Percentiles rank a stretch among this genome's conserved stretches.
These are phyloP conservation scores for Peromyscus aztecus DNA, from an alignment of 2,797 vertebrate species.

Conservation along the genomic window DNA sequence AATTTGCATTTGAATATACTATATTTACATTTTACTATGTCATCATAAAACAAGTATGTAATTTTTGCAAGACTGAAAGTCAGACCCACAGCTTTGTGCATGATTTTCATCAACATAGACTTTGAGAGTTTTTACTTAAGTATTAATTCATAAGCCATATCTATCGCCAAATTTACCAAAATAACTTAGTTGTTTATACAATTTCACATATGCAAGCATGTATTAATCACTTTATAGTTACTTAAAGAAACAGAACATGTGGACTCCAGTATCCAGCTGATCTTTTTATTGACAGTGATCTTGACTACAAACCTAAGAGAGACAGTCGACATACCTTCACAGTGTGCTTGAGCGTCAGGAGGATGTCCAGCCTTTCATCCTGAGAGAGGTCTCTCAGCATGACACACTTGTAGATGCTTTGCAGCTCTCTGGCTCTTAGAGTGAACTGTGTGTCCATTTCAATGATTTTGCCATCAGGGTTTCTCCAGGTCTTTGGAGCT, in stretches of 20 bases:
- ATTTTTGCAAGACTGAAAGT: not conserved
- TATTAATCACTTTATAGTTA: constrained; percentile 27
- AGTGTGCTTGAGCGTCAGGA: constrained; percentile 92
- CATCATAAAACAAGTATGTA: not conserved
- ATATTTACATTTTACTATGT: constrained; percentile 4
- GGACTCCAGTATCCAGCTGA: constrained; percentile 45
- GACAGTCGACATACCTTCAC: constrained; percentile 89
- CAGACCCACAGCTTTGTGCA: not conserved
- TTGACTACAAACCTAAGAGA: constrained; percentile 2
- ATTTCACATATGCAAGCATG: constrained; percentile 7
- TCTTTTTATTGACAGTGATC: not conserved
- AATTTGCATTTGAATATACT: constrained; percentile 14
- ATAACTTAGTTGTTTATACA: not conserved
- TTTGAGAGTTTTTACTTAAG: constrained; percentile 9
- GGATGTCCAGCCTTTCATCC: constrained; percentile 90
- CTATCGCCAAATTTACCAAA: not conserved
- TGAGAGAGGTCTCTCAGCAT: constrained; percentile 83
- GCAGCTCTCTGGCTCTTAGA: constrained; percentile 92
- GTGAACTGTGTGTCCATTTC: constrained; percentile 92
- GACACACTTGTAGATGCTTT: constrained; percentile 92
- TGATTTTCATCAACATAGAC: not conserved
- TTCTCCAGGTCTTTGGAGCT: constrained; percentile 91
- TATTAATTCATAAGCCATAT: not conserved
- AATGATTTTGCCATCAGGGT: constrained; percentile 89
- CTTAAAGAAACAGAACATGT: constrained; percentile 17